These are phyloP conservation scores for Sminthurinus aureus DNA, from an alignment of 2,888 invertebrate genomes.

Conservation along the genomic window DNA sequence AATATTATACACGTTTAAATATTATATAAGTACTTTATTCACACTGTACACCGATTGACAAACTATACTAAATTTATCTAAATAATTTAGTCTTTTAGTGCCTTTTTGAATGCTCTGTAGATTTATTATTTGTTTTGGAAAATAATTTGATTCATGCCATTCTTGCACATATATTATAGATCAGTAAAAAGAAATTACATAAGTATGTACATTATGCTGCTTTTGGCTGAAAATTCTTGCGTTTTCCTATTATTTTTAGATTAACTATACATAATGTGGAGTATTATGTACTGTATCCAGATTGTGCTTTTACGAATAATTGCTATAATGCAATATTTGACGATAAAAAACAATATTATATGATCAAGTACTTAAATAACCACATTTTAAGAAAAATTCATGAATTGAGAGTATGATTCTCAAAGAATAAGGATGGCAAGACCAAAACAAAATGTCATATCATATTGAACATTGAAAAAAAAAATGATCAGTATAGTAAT, in stretches of 20 bases:
- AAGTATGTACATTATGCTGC: background rate
- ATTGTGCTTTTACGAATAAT: background rate
- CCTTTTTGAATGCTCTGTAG: constrained; percentile 27
- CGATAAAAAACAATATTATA: background rate
- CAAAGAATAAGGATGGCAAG: background rate
- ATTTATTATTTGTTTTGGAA: background rate
- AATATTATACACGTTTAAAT: background rate
- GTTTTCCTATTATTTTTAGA: background rate
- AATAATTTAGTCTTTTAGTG: background rate
- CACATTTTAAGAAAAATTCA: background rate
- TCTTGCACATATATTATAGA: constrained; percentile 19
- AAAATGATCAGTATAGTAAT: background rate
- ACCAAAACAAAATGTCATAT: background rate
- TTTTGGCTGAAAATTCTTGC: background rate
- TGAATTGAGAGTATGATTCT: background rate
- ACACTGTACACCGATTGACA: background rate
- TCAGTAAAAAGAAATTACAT: background rate
- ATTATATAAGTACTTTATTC: background rate
- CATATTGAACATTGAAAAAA: background rate
- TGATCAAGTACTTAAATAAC: background rate
- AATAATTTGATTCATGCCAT: background rate
- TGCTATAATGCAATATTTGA: background rate
- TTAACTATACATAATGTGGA: background rate
- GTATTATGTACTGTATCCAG: background rate
- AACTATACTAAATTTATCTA: background rate